Conservation (phyloP, 2,888 invertebrate genomes). For the Machimus rusticus region DNA sequence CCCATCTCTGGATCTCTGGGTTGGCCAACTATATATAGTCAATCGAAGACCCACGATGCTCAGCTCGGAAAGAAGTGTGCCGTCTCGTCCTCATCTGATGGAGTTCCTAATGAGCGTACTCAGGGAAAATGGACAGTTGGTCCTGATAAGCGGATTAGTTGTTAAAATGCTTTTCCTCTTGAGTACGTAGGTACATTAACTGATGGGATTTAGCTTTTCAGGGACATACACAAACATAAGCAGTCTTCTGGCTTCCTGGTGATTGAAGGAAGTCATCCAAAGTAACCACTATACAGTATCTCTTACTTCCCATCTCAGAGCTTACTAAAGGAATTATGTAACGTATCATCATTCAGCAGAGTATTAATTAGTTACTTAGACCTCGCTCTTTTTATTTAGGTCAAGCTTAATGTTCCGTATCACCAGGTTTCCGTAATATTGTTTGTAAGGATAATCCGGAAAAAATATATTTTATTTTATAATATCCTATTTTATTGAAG, state of each 20-base stretch:
- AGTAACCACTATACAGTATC: neutral
- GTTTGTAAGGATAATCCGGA: no score
- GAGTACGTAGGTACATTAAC: neutral
- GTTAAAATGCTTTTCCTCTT: neutral
- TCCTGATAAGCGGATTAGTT: neutral
- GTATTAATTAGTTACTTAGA: neutral
- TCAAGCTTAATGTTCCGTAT: neutral
- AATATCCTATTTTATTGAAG: no score
- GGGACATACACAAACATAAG: neutral
- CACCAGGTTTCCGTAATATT: neutral
- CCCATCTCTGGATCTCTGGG: no score
- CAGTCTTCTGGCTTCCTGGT: neutral
- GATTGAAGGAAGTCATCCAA: neutral
- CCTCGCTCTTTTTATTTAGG: neutral
- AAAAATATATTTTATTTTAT: no score
- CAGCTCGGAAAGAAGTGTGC: neutral
- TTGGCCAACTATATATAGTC: neutral
- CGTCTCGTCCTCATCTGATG: neutral
- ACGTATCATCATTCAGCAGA: neutral
- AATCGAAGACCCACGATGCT: neutral
- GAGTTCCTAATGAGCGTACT: neutral
- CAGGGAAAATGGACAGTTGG: neutral
- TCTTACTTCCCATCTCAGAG: neutral
- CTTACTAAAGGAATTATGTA: neutral
- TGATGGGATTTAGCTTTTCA: neutral